Evolutionary conservation across 2,113 vertebrate genomes (phyloP), one percentile per base, ranked within the genome.

Genomic region (Anseranas semipalmata): DNA sequence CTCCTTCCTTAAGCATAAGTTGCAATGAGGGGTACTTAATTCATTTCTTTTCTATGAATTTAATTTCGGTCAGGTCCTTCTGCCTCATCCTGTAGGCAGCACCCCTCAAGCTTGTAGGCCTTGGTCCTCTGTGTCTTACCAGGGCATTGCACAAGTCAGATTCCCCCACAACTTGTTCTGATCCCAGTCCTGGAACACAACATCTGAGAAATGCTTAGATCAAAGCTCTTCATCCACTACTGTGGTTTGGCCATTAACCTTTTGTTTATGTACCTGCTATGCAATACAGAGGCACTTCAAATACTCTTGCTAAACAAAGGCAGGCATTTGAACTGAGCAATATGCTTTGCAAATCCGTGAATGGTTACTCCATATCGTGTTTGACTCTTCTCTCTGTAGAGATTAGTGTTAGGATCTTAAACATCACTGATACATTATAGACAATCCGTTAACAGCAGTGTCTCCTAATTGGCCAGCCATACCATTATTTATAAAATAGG

Each of bases 401-500:
- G 45, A 90, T 95, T 85, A 79, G 85, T 76, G 73, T 9, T 82
- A 70, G 45, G 45, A 72, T 77, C 73, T 95, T 66, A 76, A 82
- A 45, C 28, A 66, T 73, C 27, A 3, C 45, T 89, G 87, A 91
- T 82, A 84, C 89, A 21, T 95, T 73, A 48, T 12, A 93, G 92
- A 76, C 66, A 91, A 87, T 66, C 89, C 71, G 82, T 93, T 96
- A 94, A 37, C 71, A 62, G 85, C 84, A 52, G 62, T 87, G 58
- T 82, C 81, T 87, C 77, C 87, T 83, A 82, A 92, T 82, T 89
- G 84, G 62, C 84, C 46, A 95, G 89, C 94, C 87, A 70, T 95
- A 95, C 93, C 89, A 95, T 92, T 95, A 46, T 92, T 85, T 72
- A 28, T 79, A 72, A 95, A 94, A 92, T 10, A 91, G 94, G 96